phyloP scores from a whole-genome alignment of 2,113 vertebrate species.

The Daubentonia madagascariensis region DNA sequence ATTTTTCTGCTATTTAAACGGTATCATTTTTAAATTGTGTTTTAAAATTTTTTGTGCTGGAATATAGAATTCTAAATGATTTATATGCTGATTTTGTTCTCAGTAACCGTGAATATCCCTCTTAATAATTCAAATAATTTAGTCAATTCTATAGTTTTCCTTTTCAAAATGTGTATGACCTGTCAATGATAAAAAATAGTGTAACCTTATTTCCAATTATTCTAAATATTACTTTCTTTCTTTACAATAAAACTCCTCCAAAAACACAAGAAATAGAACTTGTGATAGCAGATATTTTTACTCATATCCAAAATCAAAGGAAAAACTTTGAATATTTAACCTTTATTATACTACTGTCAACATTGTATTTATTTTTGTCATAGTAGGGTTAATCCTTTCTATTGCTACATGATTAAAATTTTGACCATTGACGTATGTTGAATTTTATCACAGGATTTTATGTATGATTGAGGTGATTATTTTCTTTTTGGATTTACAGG shows the following conservation, averaged over 20 bases:
- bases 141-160: too few relatives aligned
- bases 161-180: too few relatives aligned
- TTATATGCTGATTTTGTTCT: neutral
- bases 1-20: neutral
- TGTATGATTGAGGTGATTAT: neutral
- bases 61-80: neutral
- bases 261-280: neutral
- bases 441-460: too few relatives aligned
- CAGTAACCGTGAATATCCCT: neutral
- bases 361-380: too few relatives aligned
- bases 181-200: neutral
- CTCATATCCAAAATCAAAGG: neutral
- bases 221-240: neutral
- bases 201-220: neutral
- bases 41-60: neutral
- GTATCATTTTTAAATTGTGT: neutral
- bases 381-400: too few relatives aligned
- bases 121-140: neutral
- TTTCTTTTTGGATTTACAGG: neutral
- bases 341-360: too few relatives aligned
- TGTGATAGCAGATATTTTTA: neutral
- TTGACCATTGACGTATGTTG: too few relatives aligned
- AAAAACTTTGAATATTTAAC: neutral
- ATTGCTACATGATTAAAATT: too few relatives aligned
- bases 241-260: neutral